Evolutionary conservation across 2,888 invertebrate genomes (phyloP).

Genomic region (Poecilobothrus nobilitatus): DNA sequence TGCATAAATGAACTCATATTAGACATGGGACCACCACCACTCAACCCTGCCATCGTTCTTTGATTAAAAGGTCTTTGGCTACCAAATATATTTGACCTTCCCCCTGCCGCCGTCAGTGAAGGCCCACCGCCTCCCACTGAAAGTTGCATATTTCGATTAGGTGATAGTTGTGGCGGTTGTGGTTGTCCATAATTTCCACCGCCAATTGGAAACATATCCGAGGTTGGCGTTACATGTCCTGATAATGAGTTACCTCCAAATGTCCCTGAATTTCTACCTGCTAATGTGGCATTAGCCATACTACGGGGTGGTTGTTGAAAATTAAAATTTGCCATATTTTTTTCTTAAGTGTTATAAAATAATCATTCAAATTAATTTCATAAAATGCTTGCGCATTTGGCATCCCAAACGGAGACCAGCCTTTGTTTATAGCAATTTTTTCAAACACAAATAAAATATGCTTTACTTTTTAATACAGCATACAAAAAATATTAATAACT

Average conservation of each 20-base stretch:
- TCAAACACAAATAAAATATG: neutral
- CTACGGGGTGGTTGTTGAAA: constrained; percentile 82
- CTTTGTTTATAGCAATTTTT: neutral
- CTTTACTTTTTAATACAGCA: neutral
- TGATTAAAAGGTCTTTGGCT: constrained; percentile 76
- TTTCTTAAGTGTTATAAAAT: constrained; percentile 14
- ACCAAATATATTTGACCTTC: constrained; percentile 60
- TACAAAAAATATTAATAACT: neutral
- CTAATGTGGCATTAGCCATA: constrained; percentile 69
- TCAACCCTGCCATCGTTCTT: constrained; percentile 51
- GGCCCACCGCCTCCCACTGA: constrained; percentile 48
- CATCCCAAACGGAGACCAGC: constrained; percentile 1
- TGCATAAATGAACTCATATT: constrained; percentile 57
- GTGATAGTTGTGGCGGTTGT: constrained; percentile 50
- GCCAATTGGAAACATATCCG: constrained; percentile 53
- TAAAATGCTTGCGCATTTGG: constrained; percentile 1
- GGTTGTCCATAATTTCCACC: constrained; percentile 46
- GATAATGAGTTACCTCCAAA: constrained; percentile 59
- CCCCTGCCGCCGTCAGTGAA: constrained; percentile 50
- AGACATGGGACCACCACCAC: constrained; percentile 45
- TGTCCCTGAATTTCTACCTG: constrained; percentile 54
- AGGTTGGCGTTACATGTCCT: constrained; percentile 68
- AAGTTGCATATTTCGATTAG: constrained; percentile 50
- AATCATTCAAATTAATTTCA: neutral
- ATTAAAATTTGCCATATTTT: constrained; percentile 81